Percentiles rank a stretch among this genome's conserved stretches.
phyloP scores from a whole-genome alignment of 1,140 invertebrate genomes.

The Bombus vancouverensis region DNA sequence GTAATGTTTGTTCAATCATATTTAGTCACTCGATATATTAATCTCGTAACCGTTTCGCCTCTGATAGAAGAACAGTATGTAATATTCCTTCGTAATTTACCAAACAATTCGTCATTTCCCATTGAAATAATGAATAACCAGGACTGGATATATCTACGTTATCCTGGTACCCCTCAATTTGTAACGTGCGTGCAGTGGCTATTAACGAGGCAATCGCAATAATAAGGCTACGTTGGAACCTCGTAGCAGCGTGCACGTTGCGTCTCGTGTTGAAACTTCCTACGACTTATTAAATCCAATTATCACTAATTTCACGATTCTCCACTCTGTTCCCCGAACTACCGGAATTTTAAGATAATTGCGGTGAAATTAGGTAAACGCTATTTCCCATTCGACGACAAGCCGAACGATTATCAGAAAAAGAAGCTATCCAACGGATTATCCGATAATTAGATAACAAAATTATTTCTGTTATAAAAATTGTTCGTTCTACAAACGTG shows the following conservation, averaged over 20 bases:
- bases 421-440: background rate
- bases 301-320: slow-evolving; percentile 25
- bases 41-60: background rate
- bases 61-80: background rate
- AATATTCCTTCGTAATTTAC: background rate
- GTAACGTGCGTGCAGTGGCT: background rate
- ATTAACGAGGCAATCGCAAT: slow-evolving; percentile 16
- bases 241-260: background rate
- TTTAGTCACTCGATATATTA: background rate
- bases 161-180: background rate
- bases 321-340: slow-evolving; percentile 7
- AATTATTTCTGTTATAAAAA: background rate
- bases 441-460: background rate
- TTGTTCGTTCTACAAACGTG: background rate
- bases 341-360: slow-evolving; percentile 8
- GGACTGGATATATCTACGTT: background rate
- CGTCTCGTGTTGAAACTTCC: slow-evolving; percentile 20
- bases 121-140: background rate
- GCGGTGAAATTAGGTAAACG: background rate
- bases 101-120: background rate
- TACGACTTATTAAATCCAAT: slow-evolving; percentile 45
- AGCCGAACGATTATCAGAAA: background rate
- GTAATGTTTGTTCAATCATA: no score
- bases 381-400: background rate
- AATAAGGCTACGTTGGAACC: background rate